These are phyloP conservation scores for Corydoras maculifer DNA, from an alignment of 2,113 vertebrate genomes.

Conservation along the genomic window DNA sequence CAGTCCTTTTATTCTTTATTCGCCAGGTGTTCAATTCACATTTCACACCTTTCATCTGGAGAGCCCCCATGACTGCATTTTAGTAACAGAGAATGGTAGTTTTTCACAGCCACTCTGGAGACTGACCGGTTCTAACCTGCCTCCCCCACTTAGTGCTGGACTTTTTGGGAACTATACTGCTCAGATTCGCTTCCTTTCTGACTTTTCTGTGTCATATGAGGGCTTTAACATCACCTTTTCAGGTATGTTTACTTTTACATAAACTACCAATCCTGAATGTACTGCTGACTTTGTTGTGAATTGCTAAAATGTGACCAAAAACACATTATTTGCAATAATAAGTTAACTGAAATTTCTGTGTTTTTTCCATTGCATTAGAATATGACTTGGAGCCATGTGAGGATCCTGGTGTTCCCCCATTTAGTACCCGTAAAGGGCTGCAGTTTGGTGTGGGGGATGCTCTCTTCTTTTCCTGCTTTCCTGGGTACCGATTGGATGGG, in stretches of 20 bases:
- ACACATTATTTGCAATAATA: no score
- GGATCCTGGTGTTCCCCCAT: conserved; percentile 85
- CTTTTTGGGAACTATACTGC: conserved; percentile 94
- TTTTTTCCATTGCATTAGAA: conserved; percentile 60
- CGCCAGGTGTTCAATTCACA: conserved; percentile 87
- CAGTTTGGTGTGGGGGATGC: conserved; percentile 89
- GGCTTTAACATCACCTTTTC: conserved; percentile 99
- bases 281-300: background rate
- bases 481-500: conserved; percentile 94
- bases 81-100: conserved; percentile 90
- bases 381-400: conserved; percentile 95
- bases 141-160: conserved; percentile 83
- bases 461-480: conserved; percentile 92
- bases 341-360: background rate
- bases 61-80: conserved; percentile 88
- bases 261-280: background rate
- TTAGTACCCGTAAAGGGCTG: conserved; percentile 89
- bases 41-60: conserved; percentile 97
- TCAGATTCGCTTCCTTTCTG: conserved; percentile 93
- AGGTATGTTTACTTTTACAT: conserved; percentile 59
- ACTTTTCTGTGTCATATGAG: conserved; percentile 97
- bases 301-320: no score
- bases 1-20: background rate
- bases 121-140: conserved; percentile 86
- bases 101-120: conserved; percentile 85